Evolutionary conservation across 1,140 invertebrate species (phyloP), one percentile per base, ranked within the genome.

Genomic region (Belonocnema kinseyi): DNA sequence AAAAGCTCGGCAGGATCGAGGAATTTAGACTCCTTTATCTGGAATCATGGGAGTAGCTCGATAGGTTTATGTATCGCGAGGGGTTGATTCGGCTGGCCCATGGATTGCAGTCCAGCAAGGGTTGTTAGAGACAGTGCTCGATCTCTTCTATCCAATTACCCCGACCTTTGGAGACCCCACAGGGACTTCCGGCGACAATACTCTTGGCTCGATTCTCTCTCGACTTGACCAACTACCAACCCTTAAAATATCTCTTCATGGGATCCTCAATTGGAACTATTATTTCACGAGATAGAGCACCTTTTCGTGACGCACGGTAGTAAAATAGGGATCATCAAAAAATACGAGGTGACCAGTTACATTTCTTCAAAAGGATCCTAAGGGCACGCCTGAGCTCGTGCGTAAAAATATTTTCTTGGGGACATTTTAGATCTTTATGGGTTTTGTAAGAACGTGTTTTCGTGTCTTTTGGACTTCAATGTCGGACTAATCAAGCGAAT

Each of bases 71-170:
- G 80, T 77, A 77, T 73, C 71, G 72, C 58, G 33, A 46, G 72
- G 71, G 54, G 51, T 17, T 33, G 19, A 53, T 46, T 19, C 14
- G 54, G 3, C 16, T n/a, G 26, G 52, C 56, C 73, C 76, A 71
- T 51, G 54, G 61, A 53, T 52, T 76, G 73, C 10, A 71, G 76
- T 56, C 71, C 72, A 77, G 75, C 72, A 50, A 17, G 72, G 50
- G 74, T 56, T 75, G 74, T 77, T 76, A 73, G 72, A 70, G 78
- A 77, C 72, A 73, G 80, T 79, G 77, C 77, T 80, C 83, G 84
- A 86, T 88, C 83, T 86, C 76, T 82, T 89, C 84, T 87, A 89
- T 89, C 89, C 89, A 90, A 90, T 90, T 90, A 89, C 85, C 84
- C 80, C 80, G 76, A 88, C 85, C 86, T 87, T 87, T 82, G 79